These are phyloP conservation scores for Boulengeromyrus knoepffleri DNA, from an alignment of 2,113 vertebrate species.

Conservation along the genomic window DNA sequence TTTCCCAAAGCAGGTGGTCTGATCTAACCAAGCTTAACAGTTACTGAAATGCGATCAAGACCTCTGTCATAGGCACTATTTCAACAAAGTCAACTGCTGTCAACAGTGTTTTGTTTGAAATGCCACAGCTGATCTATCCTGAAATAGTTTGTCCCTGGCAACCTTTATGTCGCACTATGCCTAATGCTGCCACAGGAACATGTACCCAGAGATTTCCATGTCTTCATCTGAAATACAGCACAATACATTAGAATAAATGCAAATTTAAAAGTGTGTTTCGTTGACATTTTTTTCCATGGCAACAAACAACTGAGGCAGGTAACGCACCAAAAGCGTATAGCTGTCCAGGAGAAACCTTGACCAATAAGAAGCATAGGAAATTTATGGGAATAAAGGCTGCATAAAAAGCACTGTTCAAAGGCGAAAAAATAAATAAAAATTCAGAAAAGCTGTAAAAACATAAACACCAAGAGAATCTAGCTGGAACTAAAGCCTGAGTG, in stretches of 20 bases:
- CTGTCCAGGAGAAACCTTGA: neutral
- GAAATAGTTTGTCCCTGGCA: neutral
- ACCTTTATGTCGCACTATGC: neutral
- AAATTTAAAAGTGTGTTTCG: neutral
- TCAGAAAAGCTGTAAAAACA: neutral
- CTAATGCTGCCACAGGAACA: neutral
- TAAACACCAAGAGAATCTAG: neutral
- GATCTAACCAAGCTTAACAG: neutral
- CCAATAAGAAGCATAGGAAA: neutral
- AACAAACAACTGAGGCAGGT: neutral
- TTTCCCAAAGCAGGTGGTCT: neutral
- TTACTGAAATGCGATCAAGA: neutral
- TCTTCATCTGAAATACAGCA: neutral
- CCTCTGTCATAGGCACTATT: neutral
- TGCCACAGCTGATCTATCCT: neutral
- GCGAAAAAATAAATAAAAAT: neutral
- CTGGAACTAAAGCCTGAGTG: neutral
- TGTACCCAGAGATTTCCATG: neutral
- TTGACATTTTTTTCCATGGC: neutral
- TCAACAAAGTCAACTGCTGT: neutral
- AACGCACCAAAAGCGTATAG: neutral
- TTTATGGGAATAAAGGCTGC: neutral
- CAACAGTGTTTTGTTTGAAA: neutral
- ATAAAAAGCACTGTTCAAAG: neutral
- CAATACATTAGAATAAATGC: neutral